Conservation (phyloP, 2,113 vertebrate species). For the Brachyhypopomus gauderio region DNA sequence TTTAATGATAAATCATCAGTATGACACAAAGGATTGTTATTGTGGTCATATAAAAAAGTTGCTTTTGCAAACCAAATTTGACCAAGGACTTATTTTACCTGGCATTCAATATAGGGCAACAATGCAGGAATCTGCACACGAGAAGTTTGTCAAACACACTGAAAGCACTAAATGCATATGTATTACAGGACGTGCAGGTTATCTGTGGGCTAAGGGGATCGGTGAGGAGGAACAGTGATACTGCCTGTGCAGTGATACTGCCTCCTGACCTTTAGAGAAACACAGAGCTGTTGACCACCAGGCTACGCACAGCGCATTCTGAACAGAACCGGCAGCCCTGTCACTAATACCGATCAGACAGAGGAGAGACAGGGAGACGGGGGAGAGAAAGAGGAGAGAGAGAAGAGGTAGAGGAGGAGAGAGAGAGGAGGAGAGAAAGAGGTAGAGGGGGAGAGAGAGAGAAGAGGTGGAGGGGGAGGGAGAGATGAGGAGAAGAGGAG, state of each 20-base stretch:
- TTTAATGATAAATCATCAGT: background rate
- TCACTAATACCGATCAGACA: background rate
- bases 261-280: slow-evolving; percentile 9
- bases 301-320: background rate
- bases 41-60: no score
- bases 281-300: background rate
- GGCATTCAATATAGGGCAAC: no score
- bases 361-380: background rate
- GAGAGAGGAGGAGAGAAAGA: slow-evolving; percentile 12
- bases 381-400: slow-evolving; percentile 14
- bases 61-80: no score
- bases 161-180: background rate
- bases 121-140: no score
- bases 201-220: background rate
- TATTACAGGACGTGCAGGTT: background rate
- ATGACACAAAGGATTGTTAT: background rate
- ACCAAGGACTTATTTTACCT: no score
- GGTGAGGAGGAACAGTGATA: background rate
- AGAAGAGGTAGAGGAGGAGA: background rate
- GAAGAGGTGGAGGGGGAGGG: background rate
- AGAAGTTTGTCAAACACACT: no score
- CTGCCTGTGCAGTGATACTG: background rate
- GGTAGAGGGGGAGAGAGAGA: slow-evolving; percentile 51
- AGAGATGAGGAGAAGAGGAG: background rate
- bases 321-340: background rate